Percentiles rank a stretch among this genome's conserved stretches.
Evolutionary conservation across 1,140 invertebrate genomes (phyloP).

Genomic region (Magallana angulata): DNA sequence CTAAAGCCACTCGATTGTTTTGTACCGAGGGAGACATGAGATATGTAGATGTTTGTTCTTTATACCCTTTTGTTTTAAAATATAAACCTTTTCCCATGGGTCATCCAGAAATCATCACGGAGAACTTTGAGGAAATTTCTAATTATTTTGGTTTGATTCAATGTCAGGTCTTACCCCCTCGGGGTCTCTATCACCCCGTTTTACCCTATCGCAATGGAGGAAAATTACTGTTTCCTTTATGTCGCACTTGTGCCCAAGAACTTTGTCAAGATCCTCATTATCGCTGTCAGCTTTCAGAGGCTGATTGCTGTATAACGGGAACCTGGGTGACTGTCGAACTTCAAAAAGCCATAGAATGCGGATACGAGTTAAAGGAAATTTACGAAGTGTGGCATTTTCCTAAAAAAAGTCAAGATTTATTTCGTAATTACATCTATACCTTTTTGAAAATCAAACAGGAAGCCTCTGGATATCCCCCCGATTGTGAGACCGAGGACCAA

Average conservation of each 20-base stretch:
- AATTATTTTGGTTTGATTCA: slow-evolving; percentile 46
- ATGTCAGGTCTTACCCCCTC: slow-evolving; percentile 33
- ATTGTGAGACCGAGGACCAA: slow-evolving; percentile 47
- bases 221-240: slow-evolving; percentile 29
- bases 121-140: slow-evolving; percentile 12
- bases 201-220: slow-evolving; percentile 28
- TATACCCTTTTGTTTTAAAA: slow-evolving; percentile 45
- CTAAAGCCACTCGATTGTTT: slow-evolving; percentile 39
- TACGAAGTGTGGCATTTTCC: slow-evolving; percentile 43
- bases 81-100: slow-evolving; percentile 38
- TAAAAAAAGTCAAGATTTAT: slow-evolving; percentile 31
- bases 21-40: slow-evolving; percentile 21
- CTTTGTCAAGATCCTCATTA: not conserved
- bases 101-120: slow-evolving; percentile 45
- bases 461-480: slow-evolving; percentile 53
- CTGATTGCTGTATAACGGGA: not conserved
- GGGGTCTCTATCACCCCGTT: slow-evolving; percentile 50
- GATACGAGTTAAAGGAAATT: not conserved
- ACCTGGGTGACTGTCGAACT: slow-evolving; percentile 39
- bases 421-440: slow-evolving; percentile 60
- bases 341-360: slow-evolving; percentile 36
- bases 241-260: slow-evolving; percentile 41
- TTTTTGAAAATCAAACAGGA: slow-evolving; percentile 65
- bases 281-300: not conserved
- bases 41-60: slow-evolving; percentile 43